Base-by-base conservation (phyloP, 2,888 invertebrate species). In the Urechis unicinctus region DNA sequence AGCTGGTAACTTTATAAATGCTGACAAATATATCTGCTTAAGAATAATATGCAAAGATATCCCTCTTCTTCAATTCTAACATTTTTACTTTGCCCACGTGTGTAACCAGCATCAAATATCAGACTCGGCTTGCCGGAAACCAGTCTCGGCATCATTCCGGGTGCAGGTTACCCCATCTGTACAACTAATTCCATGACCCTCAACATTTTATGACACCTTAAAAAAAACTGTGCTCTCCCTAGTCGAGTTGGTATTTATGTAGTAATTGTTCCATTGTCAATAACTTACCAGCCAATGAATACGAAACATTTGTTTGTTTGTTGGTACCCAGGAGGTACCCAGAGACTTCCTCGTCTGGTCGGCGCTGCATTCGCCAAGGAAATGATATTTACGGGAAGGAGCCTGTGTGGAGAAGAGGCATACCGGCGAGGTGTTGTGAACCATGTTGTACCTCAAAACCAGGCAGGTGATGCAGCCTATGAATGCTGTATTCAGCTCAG, bases 311-410 rank as follows among this genome's bases (percentile, higher is more conserved):
- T 17, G 13, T 17, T 21, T 45, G 13, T 45, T 21, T 6, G 21
- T 30, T 36, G 44, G 22, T 25, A 48, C 56, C 44, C 59, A 28
- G 96, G 96, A 6, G 97, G 97, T 26, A 95, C 95, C 0, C 95
- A 96, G 78, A 80, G 94, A 68, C 79, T 98, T 44, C 88, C 95
- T 0, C 83, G 97, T 63, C 81, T 91, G 44, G 82, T 97, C 6
- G 89, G 88, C 3, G 82, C 86, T 1, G 85, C 93, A 2, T 78
- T 88, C 57, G 96, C 97, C 0, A 97, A 97, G 77, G 96, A 97
- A 78, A 56, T 75, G 31, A 70, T 74, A 43, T 74, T 68, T 56
- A 73, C 73, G 22, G 66, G 64, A 43, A 9, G 45, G 6, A 21
- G 6, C 22, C 17, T 45, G 13, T 6, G 21, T 21, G 17, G 17